phyloP scores from a whole-genome alignment of 2,113 vertebrate species.

The Pongo pygmaeus region DNA sequence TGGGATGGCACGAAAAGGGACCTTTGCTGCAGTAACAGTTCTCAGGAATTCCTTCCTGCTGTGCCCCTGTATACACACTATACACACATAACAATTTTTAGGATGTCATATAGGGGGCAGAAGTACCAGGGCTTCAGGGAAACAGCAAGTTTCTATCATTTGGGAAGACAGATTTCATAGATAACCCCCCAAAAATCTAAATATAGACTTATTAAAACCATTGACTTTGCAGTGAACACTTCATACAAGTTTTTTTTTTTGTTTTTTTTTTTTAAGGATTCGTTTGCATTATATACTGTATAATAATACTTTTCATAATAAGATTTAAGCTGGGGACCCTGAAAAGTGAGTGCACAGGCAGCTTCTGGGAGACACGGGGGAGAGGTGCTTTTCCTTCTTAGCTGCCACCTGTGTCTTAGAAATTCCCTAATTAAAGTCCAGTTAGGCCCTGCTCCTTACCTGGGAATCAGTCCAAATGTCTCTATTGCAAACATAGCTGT shows the following conservation, averaged over 20 bases:
- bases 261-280: background rate
- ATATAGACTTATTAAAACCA: background rate
- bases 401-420: background rate
- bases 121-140: background rate
- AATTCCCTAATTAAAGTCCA: background rate
- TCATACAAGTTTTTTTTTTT: background rate
- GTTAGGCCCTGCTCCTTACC: slow-evolving; percentile 39
- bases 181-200: background rate
- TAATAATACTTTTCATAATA: background rate
- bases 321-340: background rate
- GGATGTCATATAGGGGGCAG: background rate
- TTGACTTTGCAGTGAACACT: background rate
- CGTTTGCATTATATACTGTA: background rate
- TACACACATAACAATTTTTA: background rate
- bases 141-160: background rate
- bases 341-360: background rate
- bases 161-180: background rate
- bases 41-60: background rate
- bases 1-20: background rate
- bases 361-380: background rate
- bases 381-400: background rate
- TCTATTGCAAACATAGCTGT: slow-evolving; percentile 64
- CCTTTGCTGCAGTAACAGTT: background rate
- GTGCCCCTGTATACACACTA: background rate
- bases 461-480: slow-evolving; percentile 54